Base-by-base conservation (phyloP, 2,797 vertebrate genomes). In the Leucoraja ocellata region DNA sequence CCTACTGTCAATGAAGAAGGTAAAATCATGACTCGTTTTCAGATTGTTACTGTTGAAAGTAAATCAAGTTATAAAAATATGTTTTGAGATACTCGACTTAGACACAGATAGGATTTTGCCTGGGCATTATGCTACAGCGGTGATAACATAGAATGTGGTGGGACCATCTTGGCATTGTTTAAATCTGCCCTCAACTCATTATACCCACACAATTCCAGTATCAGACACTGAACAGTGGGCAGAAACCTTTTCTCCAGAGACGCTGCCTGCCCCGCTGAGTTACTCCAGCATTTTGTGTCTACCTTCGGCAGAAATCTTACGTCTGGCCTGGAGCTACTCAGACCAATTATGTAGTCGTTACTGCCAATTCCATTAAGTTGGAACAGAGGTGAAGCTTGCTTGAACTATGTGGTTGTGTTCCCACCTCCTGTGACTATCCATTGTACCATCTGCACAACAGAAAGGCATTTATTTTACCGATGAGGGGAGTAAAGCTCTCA, bases 271-370 rank as follows among this genome's bases (percentile, higher is more conserved):
- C 46, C 46, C 46, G 46, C 46, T 46, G 46, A 46, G 46, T 46
- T 46, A 46, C 46, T 46, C 46, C 3, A 46, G 46, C 46, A 46
- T 46, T 46, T 46, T 46, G 46, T 46, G 46, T 46, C 46, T 46
- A 46, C 4, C 46, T 46, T 46, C 46, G 46, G 46, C 46, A 2
- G 46, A 46, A 3, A 2, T 46, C 32, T 71, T 54, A 46, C 46
- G 2, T 10, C 63, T 71, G 3, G 36, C 88, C 58, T 32, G 13
- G 36, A 63, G 16, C 9, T 65, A 90, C 63, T 3, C 36, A 91
- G 88, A 23, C 88, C 39, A 91, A 91, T 91, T 91, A 91, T 36
- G 39, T 3, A n/a, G 13, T 86, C 81, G 46, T 54, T 54, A 58
- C 54, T 68, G 65, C 13, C 65, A 23, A 36, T 91, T 46, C 88